Evolutionary conservation across 2,797 vertebrate genomes (phyloP).

Genomic region (Mormyrops boulengeri): DNA sequence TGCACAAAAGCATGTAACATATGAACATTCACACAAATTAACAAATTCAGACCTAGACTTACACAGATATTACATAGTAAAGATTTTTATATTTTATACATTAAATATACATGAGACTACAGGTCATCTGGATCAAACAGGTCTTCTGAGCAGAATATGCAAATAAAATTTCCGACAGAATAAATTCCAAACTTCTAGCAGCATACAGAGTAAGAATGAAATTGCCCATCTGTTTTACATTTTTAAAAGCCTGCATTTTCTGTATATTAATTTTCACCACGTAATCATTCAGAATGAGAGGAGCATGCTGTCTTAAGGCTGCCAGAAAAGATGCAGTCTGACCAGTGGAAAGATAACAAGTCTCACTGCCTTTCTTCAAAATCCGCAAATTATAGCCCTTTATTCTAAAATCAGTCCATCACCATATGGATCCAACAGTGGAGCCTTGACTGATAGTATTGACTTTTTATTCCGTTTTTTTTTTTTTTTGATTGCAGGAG

Average conservation of each 20-base stretch:
- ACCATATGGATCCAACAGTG: background rate
- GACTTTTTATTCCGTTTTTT: background rate
- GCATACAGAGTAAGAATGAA: slow-evolving; percentile 3
- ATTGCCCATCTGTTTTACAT: background rate
- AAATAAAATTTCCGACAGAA: background rate
- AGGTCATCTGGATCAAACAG: background rate
- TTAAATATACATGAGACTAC: background rate
- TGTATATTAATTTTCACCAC: background rate
- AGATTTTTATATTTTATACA: background rate
- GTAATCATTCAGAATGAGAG: background rate
- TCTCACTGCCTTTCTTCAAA: background rate
- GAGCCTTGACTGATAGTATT: background rate
- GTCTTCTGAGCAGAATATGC: background rate
- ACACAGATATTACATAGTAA: background rate
- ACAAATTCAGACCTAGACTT: background rate
- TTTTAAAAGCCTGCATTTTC: background rate
- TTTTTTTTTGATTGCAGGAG: background rate
- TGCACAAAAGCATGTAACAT: background rate
- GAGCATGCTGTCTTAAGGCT: background rate
- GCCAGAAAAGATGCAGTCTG: background rate
- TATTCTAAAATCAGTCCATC: background rate
- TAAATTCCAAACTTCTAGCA: background rate
- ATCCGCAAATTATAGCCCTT: background rate
- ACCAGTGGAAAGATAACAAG: background rate
- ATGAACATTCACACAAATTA: background rate